These are phyloP conservation scores for Euwallacea similis DNA, from an alignment of 1,140 invertebrate genomes.

Conservation along the genomic window DNA sequence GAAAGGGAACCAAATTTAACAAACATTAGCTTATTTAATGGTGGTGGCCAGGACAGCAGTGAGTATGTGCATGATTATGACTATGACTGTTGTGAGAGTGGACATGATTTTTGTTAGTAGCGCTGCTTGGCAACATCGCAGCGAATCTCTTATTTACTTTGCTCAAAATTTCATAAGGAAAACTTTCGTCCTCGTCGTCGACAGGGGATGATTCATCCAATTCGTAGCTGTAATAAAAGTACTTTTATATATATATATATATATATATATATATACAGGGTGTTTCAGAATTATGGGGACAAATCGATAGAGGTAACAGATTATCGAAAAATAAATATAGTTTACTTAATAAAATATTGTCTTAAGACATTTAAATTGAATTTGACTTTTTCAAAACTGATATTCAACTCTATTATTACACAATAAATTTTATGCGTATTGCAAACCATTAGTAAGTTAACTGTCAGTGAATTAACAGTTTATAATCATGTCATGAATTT, in stretches of 20 bases:
- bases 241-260: slow-evolving; percentile 45
- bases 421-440: too few species aligned
- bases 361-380: background rate
- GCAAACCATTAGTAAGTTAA: too few species aligned
- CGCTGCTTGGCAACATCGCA: slow-evolving; percentile 19
- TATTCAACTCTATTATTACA: too few species aligned
- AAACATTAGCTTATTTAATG: slow-evolving; percentile 20
- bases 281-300: too few species aligned
- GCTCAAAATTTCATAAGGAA: slow-evolving; percentile 60
- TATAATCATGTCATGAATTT: too few species aligned
- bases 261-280: background rate
- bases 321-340: too few species aligned
- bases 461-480: too few species aligned
- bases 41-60: slow-evolving; percentile 44
- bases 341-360: background rate
- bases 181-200: slow-evolving; percentile 55
- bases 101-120: slow-evolving; percentile 23
- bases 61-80: slow-evolving; percentile 28
- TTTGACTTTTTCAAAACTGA: background rate
- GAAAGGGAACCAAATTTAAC: background rate
- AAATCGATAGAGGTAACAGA: too few species aligned
- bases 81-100: slow-evolving; percentile 25
- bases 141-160: slow-evolving; percentile 55
- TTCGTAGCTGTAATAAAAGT: slow-evolving; percentile 35
- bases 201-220: slow-evolving; percentile 59